These are phyloP conservation scores for Pseudococcus longispinus DNA, from an alignment of 2,888 invertebrate species.

Conservation along the genomic window DNA sequence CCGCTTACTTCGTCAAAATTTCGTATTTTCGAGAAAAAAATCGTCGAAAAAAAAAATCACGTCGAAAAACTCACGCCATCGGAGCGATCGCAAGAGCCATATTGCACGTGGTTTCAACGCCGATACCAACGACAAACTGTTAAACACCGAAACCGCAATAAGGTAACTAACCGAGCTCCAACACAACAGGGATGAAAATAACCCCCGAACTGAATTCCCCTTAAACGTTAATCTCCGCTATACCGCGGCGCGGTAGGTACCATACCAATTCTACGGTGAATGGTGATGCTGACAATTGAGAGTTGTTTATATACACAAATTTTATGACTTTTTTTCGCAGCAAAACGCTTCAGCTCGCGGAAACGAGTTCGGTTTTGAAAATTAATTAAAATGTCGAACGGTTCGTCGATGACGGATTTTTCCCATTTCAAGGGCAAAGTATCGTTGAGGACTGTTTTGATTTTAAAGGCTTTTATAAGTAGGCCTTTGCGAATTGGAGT, in stretches of 20 bases:
- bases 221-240: constrained; percentile 36
- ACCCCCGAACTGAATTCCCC: constrained; percentile 45
- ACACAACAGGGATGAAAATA: constrained; percentile 48
- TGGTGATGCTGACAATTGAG: neutral
- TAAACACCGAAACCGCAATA: constrained; percentile 55
- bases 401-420: neutral
- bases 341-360: neutral
- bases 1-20: neutral
- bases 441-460: neutral
- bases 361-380: neutral
- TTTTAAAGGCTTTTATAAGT: too few relatives aligned
- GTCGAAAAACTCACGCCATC: constrained; percentile 44
- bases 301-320: constrained; percentile 27
- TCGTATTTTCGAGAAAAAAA: neutral
- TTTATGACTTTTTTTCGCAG: neutral
- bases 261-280: neutral
- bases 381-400: constrained; percentile 29
- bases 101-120: constrained; percentile 44
- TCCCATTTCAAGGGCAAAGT: neutral
- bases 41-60: neutral
- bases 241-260: neutral
- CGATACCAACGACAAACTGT: constrained; percentile 51
- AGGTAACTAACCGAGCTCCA: constrained; percentile 52
- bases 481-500: too few relatives aligned
- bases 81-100: neutral